phyloP scores from a whole-genome alignment of 2,888 invertebrate genomes.

The Himalopsyche anomala region DNA sequence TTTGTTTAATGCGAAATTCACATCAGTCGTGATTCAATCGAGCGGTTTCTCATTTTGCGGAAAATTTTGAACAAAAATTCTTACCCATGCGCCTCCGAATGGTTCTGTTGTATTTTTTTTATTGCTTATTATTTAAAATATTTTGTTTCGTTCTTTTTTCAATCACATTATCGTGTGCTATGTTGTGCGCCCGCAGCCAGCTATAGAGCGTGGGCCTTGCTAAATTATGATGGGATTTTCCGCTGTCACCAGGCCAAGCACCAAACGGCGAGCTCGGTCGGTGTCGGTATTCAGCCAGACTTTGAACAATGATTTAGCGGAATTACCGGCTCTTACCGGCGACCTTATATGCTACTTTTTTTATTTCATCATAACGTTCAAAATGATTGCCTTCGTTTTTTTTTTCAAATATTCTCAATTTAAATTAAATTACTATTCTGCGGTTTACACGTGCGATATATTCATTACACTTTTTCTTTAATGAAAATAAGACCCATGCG shows the following conservation, averaged over 20 bases:
- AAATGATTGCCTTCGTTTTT: not conserved
- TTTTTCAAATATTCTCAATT: not conserved
- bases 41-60: conserved; percentile 15
- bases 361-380: not conserved
- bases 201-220: conserved; percentile 10
- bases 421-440: not conserved
- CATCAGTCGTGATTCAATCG: not conserved
- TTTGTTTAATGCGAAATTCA: not conserved
- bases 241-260: conserved; percentile 39
- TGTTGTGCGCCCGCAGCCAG: conserved; percentile 44
- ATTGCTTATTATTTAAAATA: conserved; percentile 32
- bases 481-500: no score
- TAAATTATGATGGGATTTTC: conserved; percentile 57
- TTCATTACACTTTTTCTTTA: no score
- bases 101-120: conserved; percentile 15
- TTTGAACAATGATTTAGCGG: conserved; percentile 47
- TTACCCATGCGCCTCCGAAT: conserved; percentile 2
- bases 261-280: conserved; percentile 45
- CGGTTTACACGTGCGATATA: not conserved
- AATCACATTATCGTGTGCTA: conserved; percentile 13
- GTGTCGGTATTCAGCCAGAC: conserved; percentile 52
- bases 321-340: conserved; percentile 48
- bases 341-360: conserved; percentile 45
- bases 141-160: conserved; percentile 13
- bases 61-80: not conserved